Conservation (phyloP, 2,888 invertebrate genomes). For the Platerodrilus igneus region DNA sequence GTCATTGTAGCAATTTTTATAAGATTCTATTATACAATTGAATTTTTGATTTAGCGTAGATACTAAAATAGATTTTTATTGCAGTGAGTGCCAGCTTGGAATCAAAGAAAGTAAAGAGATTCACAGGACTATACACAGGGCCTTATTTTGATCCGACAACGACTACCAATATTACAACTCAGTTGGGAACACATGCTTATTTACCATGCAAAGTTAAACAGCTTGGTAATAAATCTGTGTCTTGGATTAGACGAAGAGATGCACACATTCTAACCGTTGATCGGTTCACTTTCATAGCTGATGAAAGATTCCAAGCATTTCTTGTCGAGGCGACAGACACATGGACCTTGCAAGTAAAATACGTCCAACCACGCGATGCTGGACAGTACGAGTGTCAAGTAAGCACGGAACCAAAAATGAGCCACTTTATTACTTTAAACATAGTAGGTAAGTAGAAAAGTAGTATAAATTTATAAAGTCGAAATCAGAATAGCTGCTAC, state of each 20-base stretch:
- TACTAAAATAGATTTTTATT: too few relatives aligned
- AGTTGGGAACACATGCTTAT: constrained; percentile 87
- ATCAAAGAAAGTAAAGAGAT: constrained; percentile 64
- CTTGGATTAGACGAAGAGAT: constrained; percentile 83
- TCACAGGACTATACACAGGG: constrained; percentile 75
- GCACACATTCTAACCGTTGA: constrained; percentile 88
- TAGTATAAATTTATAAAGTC: too few relatives aligned
- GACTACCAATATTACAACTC: constrained; percentile 84
- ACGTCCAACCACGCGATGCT: constrained; percentile 83
- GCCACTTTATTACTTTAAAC: constrained; percentile 83
- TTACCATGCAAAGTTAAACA: constrained; percentile 87
- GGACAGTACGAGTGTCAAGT: constrained; percentile 93
- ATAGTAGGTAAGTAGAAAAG: constrained; percentile 85
- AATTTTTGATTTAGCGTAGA: too few relatives aligned
- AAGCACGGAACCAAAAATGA: constrained; percentile 90
- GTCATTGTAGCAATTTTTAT: too few relatives aligned
- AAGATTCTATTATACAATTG: too few relatives aligned
- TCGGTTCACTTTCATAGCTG: constrained; percentile 84
- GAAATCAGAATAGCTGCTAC: too few relatives aligned
- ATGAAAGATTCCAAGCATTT: constrained; percentile 86
- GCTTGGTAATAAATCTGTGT: constrained; percentile 87
- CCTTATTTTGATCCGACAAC: constrained; percentile 80
- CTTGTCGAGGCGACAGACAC: constrained; percentile 79
- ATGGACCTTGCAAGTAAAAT: constrained; percentile 88
- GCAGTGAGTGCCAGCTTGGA: too few relatives aligned